phyloP scores from a whole-genome alignment of 2,113 vertebrate species.

The Rhynchopsitta pachyrhyncha region DNA sequence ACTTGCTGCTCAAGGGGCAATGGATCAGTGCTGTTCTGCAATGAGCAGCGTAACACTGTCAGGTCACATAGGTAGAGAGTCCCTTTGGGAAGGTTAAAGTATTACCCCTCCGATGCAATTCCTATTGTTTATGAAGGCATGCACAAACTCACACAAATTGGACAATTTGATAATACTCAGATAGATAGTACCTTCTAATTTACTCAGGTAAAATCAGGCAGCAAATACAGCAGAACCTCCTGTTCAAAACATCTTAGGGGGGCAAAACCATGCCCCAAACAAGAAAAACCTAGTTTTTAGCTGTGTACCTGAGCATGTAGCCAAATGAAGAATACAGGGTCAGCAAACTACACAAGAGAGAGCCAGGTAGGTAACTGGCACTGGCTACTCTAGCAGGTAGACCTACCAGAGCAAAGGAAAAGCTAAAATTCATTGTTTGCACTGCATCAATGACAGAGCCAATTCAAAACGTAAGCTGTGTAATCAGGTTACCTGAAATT shows the following conservation, averaged over 20 bases:
- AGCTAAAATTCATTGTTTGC: conserved; percentile 7
- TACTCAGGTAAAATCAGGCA: not conserved
- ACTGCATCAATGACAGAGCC: not conserved
- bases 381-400: not conserved
- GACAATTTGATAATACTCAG: not conserved
- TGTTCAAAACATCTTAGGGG: not conserved
- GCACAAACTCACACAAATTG: not conserved
- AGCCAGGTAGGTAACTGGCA: not conserved
- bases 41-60: not conserved
- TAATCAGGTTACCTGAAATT: conserved; percentile 27
- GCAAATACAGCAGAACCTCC: not conserved
- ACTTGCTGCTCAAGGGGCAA: not conserved
- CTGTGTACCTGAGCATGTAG: not conserved
- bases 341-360: not conserved
- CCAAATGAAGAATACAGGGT: not conserved
- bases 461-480: conserved; percentile 5
- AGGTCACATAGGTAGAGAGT: not conserved
- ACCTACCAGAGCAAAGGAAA: not conserved
- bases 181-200: not conserved
- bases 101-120: not conserved
- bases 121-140: not conserved
- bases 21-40: not conserved
- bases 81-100: not conserved
- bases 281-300: conserved; percentile 5
- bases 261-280: not conserved